These are phyloP conservation scores for Apaloderma vittatum DNA, from an alignment of 2,113 vertebrate species.

Conservation along the genomic window DNA sequence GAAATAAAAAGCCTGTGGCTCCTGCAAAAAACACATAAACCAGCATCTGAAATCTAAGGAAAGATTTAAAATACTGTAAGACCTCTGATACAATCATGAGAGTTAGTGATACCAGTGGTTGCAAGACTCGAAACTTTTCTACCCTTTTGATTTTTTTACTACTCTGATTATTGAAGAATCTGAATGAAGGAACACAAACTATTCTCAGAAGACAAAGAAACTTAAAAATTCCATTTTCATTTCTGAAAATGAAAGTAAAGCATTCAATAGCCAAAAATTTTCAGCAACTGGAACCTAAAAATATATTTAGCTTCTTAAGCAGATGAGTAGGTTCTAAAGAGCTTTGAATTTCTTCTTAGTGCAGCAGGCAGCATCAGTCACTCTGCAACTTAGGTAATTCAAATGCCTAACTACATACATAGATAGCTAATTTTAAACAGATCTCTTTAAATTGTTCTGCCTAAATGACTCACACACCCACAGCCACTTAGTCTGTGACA, in stretches of 20 bases:
- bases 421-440: constrained; percentile 33
- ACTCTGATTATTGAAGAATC: not conserved
- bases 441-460: not conserved
- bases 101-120: not conserved
- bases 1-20: not conserved
- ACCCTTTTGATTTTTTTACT: not conserved
- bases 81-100: not conserved
- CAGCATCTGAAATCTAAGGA: not conserved
- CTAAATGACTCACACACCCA: constrained; percentile 23
- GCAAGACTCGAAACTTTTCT: not conserved
- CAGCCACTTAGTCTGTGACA: constrained; percentile 8
- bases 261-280: not conserved
- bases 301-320: not conserved
- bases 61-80: not conserved
- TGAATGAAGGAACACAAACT: not conserved
- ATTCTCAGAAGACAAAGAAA: not conserved
- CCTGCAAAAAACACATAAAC: not conserved
- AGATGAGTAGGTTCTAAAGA: not conserved
- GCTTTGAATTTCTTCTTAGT: not conserved
- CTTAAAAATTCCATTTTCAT: not conserved
- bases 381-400: constrained; percentile 6
- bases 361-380: not conserved
- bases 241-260: not conserved
- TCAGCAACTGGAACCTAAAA: not conserved
- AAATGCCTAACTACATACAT: not conserved